Conservation (phyloP, 2,888 invertebrate species). For the Conus canariensis region DNA sequence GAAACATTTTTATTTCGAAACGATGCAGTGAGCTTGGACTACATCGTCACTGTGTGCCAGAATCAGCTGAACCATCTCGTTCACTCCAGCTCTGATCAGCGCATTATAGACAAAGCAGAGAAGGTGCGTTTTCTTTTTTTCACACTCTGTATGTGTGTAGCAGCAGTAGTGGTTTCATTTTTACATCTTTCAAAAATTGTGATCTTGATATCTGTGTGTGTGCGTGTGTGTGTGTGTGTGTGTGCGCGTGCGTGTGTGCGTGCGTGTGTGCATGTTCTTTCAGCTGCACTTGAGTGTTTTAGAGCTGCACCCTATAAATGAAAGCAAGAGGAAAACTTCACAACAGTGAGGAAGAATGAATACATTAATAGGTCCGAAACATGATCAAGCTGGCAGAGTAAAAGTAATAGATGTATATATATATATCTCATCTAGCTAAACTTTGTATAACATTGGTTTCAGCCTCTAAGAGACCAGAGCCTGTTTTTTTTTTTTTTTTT, state of each 20-base stretch:
- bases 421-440: no score
- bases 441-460: no score
- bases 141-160: not conserved
- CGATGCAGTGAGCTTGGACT: slow-evolving; percentile 33
- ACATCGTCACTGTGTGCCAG: slow-evolving; percentile 29
- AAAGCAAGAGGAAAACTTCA: no score
- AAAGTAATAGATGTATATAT: no score
- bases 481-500: no score
- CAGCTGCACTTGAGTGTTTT: no score
- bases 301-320: no score
- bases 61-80: slow-evolving; percentile 4
- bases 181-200: not conserved
- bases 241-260: not conserved
- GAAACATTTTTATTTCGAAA: slow-evolving; percentile 26
- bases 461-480: no score
- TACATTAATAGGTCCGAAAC: no score
- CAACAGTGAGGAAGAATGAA: no score
- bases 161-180: not conserved
- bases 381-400: no score
- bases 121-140: not conserved
- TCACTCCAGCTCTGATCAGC: not conserved
- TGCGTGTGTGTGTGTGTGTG: slow-evolving; percentile 14
- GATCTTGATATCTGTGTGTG: not conserved
- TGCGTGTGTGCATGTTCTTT: not conserved
- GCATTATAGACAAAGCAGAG: not conserved